Base-by-base conservation (phyloP, 1,140 invertebrate genomes). In the Calephelis nemesis region DNA sequence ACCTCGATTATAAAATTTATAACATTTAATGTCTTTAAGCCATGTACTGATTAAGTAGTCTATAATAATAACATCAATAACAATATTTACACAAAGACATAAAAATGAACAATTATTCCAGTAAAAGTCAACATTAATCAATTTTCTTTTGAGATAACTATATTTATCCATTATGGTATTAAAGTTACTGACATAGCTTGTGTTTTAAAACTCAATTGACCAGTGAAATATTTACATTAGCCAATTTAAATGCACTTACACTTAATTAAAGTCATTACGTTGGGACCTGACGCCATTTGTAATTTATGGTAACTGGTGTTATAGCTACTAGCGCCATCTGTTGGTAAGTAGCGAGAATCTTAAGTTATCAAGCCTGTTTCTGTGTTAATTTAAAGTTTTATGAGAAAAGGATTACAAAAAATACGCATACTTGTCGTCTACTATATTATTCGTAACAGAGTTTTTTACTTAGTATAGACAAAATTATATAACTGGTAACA, bases 241-340 rank as follows among this genome's bases (percentile, higher is more conserved):
- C 74, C 75, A 77, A 82, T 83, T 82, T 79, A 74, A 77, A 75
- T 79, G 76, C 71, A 77, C 67, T 81, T 84, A 77, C 70, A 70
- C 66, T 67, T 74, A 83, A 87, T 83, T 82, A 81, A 74, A 76
- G 45, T 39, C 60, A 69, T 63, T 67, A 62, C 15, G 63, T 69
- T 66, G 65, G 58, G 62, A 42, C 68, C 58, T 62, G 8, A 5
- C 10, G 50, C 65, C 52, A 58, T 67, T 65, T 67, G 48, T 13
- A 12, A 12, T 42, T 42, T 49, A 48, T 47, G 47, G 47, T 13
- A 40, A 50, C 42, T 42, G 15, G 50, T 42, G 68, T 30, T 30
- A 2, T 30, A 30, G 69, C 3, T 0, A 12, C 63, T 58, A 65
- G 47, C 79, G 85, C 78, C 85, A 87, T 85, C 83, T 84, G 12